Base-by-base conservation (phyloP, 2,797 vertebrate genomes). In the Micropoecilia bifurca region DNA sequence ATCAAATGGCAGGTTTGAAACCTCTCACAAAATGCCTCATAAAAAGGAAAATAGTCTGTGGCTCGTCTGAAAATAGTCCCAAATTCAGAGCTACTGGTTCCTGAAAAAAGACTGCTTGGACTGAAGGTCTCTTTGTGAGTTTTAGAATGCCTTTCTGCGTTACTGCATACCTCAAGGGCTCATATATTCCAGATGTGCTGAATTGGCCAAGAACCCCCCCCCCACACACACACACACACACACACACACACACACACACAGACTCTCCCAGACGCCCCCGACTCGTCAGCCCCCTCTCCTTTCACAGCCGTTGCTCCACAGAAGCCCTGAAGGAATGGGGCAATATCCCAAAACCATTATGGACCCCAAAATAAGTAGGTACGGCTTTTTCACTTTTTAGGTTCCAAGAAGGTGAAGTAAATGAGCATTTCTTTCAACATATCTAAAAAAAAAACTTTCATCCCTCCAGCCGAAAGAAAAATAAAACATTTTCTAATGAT, bases 161-260 rank as follows among this genome's bases (percentile, higher is more conserved):
- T 95, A 92, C 95, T 96, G 96, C 95, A 96, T 96, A 96, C 95
- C 95, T 96, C 94, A 93, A 95, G 91, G 93, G 92, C 94, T 96
- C 95, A 96, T 96, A 95, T 95, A 95, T 96, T 96, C 96, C 96
- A 96, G 96, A 96, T 96, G 96, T 96, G 95, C 90, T 92, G 93
- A 94, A 94, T 91, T 93, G 93, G 93, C 93, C 88, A 86, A 88
- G 85, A 93, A 80, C 80, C 81, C 76, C 73, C 39, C 3, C 48
- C n/a, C n/a, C n/a, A 78, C 86, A 30, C 78, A 16, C 75, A 71
- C 83, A 30, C 77, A 77, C 41, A 81, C 30, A 6, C 16, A 0
- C 7, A 5, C 87, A 33, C 72, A 76, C 33, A 78, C 86, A 30
- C 78, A 16, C 75, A 71, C 83, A 30, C 77, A 77, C 41, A 81